These are phyloP conservation scores for Ophion obscuratus DNA, from an alignment of 2,888 invertebrate species.

Conservation along the genomic window DNA sequence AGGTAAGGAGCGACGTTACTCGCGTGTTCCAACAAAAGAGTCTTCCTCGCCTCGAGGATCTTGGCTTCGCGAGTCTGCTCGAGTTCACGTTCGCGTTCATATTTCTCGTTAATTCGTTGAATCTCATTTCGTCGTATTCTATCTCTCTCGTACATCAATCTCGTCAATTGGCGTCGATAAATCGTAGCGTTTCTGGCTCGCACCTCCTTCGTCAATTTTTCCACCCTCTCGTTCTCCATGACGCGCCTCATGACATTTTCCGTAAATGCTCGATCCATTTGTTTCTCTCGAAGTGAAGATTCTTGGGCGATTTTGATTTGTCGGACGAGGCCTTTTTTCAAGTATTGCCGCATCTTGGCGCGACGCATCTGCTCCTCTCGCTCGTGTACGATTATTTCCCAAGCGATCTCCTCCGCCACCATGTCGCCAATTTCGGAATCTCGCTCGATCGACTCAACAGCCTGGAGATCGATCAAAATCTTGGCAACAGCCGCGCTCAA, in stretches of 20 bases:
- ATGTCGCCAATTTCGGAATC: slow-evolving; percentile 70
- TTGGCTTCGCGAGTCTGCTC: too few relatives aligned
- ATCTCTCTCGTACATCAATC: slow-evolving; percentile 74
- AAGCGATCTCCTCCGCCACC: slow-evolving; percentile 73
- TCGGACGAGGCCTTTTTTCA: slow-evolving; percentile 71
- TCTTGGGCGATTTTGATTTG: slow-evolving; percentile 75
- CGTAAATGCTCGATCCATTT: slow-evolving; percentile 74
- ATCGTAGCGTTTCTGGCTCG: slow-evolving; percentile 71
- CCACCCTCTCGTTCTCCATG: slow-evolving; percentile 74
- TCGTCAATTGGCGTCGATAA: slow-evolving; percentile 75
- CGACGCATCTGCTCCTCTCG: slow-evolving; percentile 69
- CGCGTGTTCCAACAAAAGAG: slow-evolving; percentile 74
- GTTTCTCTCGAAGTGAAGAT: slow-evolving; percentile 69
- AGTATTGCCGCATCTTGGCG: slow-evolving; percentile 65
- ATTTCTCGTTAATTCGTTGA: too few relatives aligned
- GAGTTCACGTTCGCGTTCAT: too few relatives aligned
- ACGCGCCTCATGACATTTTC: slow-evolving; percentile 74
- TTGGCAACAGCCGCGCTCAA: slow-evolving; percentile 66
- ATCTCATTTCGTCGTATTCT: background rate
- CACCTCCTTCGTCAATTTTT: slow-evolving; percentile 72
- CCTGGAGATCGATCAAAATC: slow-evolving; percentile 68
- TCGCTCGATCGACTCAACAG: slow-evolving; percentile 34
- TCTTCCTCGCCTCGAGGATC: background rate
- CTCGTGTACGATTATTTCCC: slow-evolving; percentile 69
- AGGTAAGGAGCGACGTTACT: slow-evolving; percentile 70